phyloP scores from a whole-genome alignment of 37 sponge, comb jelly and placozoan species.

The Ephydatia muelleri region DNA sequence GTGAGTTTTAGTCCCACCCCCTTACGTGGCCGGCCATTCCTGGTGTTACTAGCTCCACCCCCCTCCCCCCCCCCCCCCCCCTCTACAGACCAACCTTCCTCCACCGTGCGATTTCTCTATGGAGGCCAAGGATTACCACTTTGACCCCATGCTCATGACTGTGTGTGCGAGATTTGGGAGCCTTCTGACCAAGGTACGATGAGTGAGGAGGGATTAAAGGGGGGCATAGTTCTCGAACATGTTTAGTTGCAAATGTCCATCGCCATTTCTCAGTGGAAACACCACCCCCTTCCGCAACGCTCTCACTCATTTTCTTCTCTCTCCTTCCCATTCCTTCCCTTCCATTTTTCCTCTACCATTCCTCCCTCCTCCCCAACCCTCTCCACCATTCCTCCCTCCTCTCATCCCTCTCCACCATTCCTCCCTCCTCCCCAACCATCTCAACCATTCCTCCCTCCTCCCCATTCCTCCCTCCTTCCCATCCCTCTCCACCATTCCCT shows the following conservation, averaged over 20 bases:
- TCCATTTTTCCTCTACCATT: too few relatives aligned
- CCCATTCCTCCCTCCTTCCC: background rate
- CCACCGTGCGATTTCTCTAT: constrained; percentile 24
- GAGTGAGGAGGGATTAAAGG: too few relatives aligned
- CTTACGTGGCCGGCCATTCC: background rate
- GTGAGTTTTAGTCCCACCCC: constrained; percentile 28
- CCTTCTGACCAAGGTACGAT: constrained; percentile 75
- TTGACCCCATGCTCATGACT: constrained; percentile 60
- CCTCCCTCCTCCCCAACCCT: too few relatives aligned
- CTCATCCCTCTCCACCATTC: background rate
- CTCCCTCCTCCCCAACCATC: background rate
- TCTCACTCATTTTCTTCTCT: background rate
- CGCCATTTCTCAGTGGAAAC: too few relatives aligned
- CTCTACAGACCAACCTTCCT: constrained; percentile 45
- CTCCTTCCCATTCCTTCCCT: background rate
- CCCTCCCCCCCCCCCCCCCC: background rate
- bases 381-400: background rate
- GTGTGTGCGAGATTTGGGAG: constrained; percentile 29
- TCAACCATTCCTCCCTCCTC: background rate
- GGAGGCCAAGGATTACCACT: constrained; percentile 27
- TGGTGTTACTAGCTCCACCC: background rate
- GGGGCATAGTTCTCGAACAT: too few relatives aligned
- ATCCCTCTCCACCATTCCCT: background rate
- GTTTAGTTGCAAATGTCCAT: too few relatives aligned
- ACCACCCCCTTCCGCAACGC: background rate